Conservation (phyloP, 1,140 invertebrate species). For the Venustaconcha ellipsiformis region DNA sequence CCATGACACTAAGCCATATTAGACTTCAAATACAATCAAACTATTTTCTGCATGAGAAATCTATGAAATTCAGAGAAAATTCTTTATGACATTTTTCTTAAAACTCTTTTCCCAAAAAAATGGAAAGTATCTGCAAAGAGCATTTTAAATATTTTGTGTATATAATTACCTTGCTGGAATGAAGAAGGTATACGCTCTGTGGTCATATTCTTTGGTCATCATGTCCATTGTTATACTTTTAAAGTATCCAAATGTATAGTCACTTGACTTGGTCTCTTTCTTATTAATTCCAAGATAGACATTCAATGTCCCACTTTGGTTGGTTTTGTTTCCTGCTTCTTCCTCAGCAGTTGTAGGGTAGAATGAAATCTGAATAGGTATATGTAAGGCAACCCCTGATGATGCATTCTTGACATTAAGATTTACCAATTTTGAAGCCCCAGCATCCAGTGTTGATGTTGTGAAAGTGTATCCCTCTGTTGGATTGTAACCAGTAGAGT, state of each 20-base stretch:
- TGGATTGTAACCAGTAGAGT: constrained; percentile 43
- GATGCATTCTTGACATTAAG: constrained; percentile 1
- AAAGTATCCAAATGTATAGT: background rate
- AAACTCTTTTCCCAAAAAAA: background rate
- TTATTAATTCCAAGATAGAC: constrained; percentile 6
- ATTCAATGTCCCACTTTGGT: background rate
- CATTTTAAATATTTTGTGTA: background rate
- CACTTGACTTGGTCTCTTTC: background rate
- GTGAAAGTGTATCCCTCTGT: constrained; percentile 21
- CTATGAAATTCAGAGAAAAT: background rate
- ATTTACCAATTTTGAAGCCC: background rate
- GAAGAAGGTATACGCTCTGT: constrained; percentile 55
- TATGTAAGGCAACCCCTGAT: constrained; percentile 9
- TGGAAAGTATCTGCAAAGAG: background rate
- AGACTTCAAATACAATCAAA: constrained; percentile 10
- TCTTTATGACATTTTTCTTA: background rate
- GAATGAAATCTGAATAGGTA: constrained; percentile 16
- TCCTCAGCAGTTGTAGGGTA: background rate
- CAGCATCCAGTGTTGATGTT: constrained; percentile 24
- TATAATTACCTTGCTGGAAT: constrained; percentile 37
- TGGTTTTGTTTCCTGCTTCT: background rate
- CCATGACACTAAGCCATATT: too few relatives aligned
- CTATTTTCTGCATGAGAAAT: constrained; percentile 1
- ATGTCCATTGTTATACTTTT: constrained; percentile 1
- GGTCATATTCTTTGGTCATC: constrained; percentile 33